Percentiles rank a stretch among this genome's conserved stretches.
Evolutionary conservation across 2,888 invertebrate genomes (phyloP).

Genomic region (Pachydiplax longipennis): DNA sequence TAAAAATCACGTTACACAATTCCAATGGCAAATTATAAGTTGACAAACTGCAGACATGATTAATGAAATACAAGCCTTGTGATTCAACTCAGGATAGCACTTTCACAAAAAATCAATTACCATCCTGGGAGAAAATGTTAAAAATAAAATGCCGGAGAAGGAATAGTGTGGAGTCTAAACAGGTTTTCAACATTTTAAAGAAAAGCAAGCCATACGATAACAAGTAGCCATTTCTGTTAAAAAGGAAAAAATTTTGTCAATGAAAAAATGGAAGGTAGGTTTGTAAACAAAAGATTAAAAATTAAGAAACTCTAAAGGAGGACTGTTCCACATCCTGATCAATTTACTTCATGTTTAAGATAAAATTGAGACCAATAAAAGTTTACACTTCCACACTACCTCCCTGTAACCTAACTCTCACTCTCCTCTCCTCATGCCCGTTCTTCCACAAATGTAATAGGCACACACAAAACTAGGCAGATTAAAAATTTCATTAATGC

Average conservation of each 20-base stretch:
- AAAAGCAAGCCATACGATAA: not conserved
- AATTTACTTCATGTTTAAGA: not conserved
- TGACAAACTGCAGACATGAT: conserved; percentile 13
- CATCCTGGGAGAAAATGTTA: conserved; percentile 4
- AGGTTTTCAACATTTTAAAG: not conserved
- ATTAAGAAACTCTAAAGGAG: not conserved
- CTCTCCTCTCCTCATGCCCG: conserved; percentile 19
- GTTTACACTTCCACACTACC: conserved; percentile 10
- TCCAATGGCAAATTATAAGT: conserved; percentile 7
- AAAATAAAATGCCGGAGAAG: conserved; percentile 27
- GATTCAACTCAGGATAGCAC: conserved; percentile 2
- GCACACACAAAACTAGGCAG: conserved; percentile 18
- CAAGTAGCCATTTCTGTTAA: not conserved
- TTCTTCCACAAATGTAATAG: conserved; percentile 22
- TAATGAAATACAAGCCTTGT: conserved; percentile 35
- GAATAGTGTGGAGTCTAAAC: conserved; percentile 19
- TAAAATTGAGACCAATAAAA: not conserved
- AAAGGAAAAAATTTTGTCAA: not conserved
- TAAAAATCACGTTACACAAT: conserved; percentile 10
- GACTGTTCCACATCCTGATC: not conserved
- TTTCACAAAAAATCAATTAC: not conserved
- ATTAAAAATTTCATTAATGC: not conserved
- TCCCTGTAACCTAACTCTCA: conserved; percentile 5
- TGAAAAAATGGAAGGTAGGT: not conserved
- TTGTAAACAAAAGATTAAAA: not conserved